Evolutionary conservation across 2,113 vertebrate species (phyloP), one percentile per base, ranked within the genome.

Genomic region (Clarias gariepinus): DNA sequence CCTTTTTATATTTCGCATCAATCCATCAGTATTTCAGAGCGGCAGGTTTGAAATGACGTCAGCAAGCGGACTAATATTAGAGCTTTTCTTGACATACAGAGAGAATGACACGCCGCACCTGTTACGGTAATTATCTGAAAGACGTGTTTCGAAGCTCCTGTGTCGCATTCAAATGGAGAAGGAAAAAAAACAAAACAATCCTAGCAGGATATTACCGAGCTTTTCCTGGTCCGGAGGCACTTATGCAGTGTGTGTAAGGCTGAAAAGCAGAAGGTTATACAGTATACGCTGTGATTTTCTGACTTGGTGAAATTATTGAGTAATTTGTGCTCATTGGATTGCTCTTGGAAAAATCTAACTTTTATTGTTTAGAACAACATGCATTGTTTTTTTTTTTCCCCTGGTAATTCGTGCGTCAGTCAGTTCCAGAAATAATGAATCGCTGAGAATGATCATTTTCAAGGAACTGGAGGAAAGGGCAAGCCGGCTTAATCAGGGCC

Each of bases 31-130:
- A 68, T 58, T 78, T 84, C 30, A 2, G 36, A 41, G 57, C 28
- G 5, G 7, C n/a, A 28, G 41, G n/a, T 80, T 30, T 33, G 23
- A 57, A 63, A 36, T 76, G 28, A 28, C 4, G 19, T 3, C 55
- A 28, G 36, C 2, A 60, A 64, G 60, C 74, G 25, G 73, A 33
- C 15, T 64, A 80, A 23, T 80, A 80, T 25, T 55, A 8, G 33
- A 41, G 55, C 18, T 61, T 41, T 21, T 73, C 30, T 30, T 23
- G 23, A 84, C 47, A n/a, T 64, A 15, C 0, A 4, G 36, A 82
- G 36, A 82, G 64, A 82, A 82, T 64, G 63, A 76, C 68, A 87
- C 10, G 16, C 41, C 74, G 80, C 85, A 87, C 68, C 41, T 57
- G 68, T 60, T 82, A 53, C 23, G 60, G 58, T 76, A 76, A 87